Evolutionary conservation across 2,797 vertebrate genomes (phyloP), one percentile per base, ranked within the genome.

Genomic region (Rhynchotus rufescens): DNA sequence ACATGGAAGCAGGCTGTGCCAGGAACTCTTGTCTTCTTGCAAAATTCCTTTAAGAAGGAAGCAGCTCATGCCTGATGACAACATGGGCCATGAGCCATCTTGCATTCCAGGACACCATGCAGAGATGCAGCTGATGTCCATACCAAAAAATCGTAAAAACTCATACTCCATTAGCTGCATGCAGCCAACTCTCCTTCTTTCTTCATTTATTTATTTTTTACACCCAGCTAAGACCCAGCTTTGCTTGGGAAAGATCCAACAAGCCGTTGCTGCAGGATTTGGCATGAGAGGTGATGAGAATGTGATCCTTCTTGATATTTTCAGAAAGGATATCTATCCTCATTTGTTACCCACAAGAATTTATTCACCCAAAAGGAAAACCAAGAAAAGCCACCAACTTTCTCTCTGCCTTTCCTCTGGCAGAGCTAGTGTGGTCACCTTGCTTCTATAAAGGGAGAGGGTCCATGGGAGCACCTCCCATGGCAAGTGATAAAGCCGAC

Each of bases 361-460:
- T 8, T 80, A 42, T 67, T 83, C 67, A 65, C 22, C 4, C 22
- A 61, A 32, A 17, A 76, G 3, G 28, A 2, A 0, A 4, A 36
- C 75, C 61, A 77, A 30, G 21, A 22, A 38, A 65, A 82, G 20
- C 6, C 23, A 44, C n/a, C 60, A 69, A 56, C 26, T 4, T 69
- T 84, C 38, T 34, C 17, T 83, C 42, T 81, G 52, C 45, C 40
- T 88, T 78, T 79, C 4, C 5, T 8, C 66, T 87, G 74, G 47
- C 45, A 71, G 83, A 95, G 76, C 61, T 22, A 52, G 66, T n/a
- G 42, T 30, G 36, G 42, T 79, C 69, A 69, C 8, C 42, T 85
- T 88, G 71, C 84, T 94, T 88, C 93, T 87, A 14, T 79, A 73
- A 73, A 88, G 64, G 51, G 60, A 89, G 94, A 57, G 87, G 45